These are phyloP conservation scores for Nowickia ferox DNA, from an alignment of 2,888 invertebrate species.

Conservation along the genomic window DNA sequence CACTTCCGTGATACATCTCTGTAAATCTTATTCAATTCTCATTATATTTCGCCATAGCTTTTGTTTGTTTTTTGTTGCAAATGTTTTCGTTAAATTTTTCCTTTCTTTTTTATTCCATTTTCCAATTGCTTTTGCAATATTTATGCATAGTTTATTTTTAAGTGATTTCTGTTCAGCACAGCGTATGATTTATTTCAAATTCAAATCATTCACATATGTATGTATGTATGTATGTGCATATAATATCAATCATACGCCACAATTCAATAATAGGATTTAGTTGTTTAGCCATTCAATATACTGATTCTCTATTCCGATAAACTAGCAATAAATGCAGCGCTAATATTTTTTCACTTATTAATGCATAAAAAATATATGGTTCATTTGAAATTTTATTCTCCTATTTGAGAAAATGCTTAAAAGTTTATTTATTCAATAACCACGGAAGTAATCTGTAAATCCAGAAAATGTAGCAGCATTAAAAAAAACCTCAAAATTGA, in stretches of 20 bases:
- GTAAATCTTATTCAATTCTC: too few species aligned
- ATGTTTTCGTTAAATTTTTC: neutral
- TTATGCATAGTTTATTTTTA: neutral
- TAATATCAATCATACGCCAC: conserved; percentile 58
- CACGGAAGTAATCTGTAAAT: neutral
- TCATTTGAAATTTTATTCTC: neutral
- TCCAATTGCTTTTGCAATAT: neutral
- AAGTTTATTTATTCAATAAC: neutral
- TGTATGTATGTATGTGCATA: too few species aligned
- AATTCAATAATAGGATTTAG: conserved; percentile 10
- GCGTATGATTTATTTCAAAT: conserved; percentile 45
- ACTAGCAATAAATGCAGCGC: neutral
- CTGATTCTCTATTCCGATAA: neutral
- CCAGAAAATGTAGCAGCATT: neutral
- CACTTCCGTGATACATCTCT: too few species aligned
- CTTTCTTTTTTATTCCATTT: neutral
- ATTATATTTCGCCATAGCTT: too few species aligned
- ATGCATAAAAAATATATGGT: neutral
- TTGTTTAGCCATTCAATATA: conserved; percentile 28
- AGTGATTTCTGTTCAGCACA: conserved; percentile 2
- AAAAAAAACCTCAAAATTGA: neutral
- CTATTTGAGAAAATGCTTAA: neutral
- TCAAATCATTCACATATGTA: conserved; percentile 6
- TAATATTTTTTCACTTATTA: neutral
- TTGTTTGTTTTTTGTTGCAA: neutral